Percentiles rank a stretch among this genome's conserved stretches.
phyloP scores from a whole-genome alignment of 2,113 vertebrate species.

The Alligator sinensis region DNA sequence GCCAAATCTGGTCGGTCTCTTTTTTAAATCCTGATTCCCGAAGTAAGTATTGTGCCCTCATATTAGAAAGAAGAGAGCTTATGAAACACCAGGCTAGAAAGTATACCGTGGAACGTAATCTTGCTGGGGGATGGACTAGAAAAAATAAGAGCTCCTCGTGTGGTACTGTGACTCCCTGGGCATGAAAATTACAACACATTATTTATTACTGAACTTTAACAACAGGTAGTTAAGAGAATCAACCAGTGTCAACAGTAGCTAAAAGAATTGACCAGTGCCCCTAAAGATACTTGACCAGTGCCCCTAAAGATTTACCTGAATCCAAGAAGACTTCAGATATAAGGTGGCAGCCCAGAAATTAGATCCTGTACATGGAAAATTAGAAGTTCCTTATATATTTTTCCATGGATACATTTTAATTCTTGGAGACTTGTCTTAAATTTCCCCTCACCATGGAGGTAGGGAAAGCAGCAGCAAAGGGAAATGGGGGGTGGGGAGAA shows the following conservation, averaged over 20 bases:
- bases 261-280: too few relatives aligned
- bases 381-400: too few relatives aligned
- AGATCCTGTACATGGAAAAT: too few relatives aligned
- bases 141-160: slow-evolving; percentile 20
- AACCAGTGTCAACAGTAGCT: not conserved
- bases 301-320: too few relatives aligned
- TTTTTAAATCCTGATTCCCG: not conserved
- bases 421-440: too few relatives aligned
- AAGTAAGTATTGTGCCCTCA: not conserved
- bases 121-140: not conserved
- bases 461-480: too few relatives aligned
- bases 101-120: not conserved
- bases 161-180: not conserved
- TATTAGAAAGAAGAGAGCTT: not conserved
- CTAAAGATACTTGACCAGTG: too few relatives aligned
- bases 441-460: too few relatives aligned
- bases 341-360: too few relatives aligned
- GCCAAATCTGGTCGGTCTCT: not conserved
- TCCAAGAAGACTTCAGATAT: too few relatives aligned
- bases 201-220: slow-evolving; percentile 7
- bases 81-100: not conserved
- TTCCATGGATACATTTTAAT: too few relatives aligned
- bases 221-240: not conserved
- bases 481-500: too few relatives aligned
- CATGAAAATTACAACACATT: not conserved